Evolutionary conservation across 2,888 invertebrate genomes (phyloP).

Genomic region (Sinelater perroti): DNA sequence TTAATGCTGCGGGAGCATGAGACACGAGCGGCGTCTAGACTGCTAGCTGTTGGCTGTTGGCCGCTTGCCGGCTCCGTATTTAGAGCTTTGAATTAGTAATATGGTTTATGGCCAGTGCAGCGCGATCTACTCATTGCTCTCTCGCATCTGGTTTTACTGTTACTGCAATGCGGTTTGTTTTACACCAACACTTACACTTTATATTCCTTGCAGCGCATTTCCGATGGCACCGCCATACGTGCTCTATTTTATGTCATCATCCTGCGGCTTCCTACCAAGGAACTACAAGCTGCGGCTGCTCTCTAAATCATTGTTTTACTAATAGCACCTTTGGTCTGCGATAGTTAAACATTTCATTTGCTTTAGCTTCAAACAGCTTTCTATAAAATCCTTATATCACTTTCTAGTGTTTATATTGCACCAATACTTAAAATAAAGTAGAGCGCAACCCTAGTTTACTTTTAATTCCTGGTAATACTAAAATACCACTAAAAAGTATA

Average conservation of each 20-base stretch:
- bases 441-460: too few species aligned
- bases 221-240: not conserved
- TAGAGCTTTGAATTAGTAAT: constrained; percentile 38
- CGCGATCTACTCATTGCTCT: constrained; percentile 40
- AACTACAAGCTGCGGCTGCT: too few species aligned
- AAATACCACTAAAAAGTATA: too few species aligned
- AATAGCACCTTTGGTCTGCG: too few species aligned
- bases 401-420: too few species aligned
- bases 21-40: constrained; percentile 34
- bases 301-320: too few species aligned
- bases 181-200: constrained; percentile 33
- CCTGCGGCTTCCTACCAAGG: not conserved
- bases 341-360: too few species aligned
- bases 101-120: constrained; percentile 36
- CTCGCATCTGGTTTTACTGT: constrained; percentile 43
- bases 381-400: too few species aligned
- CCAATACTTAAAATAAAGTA: too few species aligned
- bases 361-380: too few species aligned
- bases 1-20: constrained; percentile 20
- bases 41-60: constrained; percentile 26
- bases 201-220: constrained; percentile 10
- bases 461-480: too few species aligned
- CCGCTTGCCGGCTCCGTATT: constrained; percentile 32
- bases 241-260: not conserved
- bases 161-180: constrained; percentile 45